Evolutionary conservation across 2,888 invertebrate genomes (phyloP).

Genomic region (Cerceris ruficornis): DNA sequence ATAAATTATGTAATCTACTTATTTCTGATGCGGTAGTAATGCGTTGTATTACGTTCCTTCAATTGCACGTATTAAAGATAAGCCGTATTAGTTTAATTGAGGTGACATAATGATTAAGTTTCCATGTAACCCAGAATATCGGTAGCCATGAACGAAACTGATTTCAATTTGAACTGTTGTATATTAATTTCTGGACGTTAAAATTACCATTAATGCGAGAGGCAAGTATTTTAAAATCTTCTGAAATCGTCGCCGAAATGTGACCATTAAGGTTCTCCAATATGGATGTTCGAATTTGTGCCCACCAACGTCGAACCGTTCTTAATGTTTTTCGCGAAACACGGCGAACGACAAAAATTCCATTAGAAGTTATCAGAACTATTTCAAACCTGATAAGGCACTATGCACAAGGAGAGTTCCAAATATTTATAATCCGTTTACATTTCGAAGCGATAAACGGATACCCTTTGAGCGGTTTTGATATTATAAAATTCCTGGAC

Average conservation of each 20-base stretch:
- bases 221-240: background rate
- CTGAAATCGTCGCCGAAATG: constrained; percentile 4
- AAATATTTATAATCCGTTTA: constrained; percentile 26
- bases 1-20: too few species aligned
- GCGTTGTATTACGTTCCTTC: too few species aligned
- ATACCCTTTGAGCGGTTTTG: background rate
- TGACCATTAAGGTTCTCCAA: constrained; percentile 19
- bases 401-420: constrained; percentile 23
- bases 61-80: too few species aligned
- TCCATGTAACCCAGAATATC: too few species aligned
- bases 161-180: too few species aligned
- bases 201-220: too few species aligned
- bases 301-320: constrained; percentile 27
- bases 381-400: constrained; percentile 47
- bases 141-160: too few species aligned
- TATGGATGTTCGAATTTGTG: constrained; percentile 17
- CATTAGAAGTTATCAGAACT: constrained; percentile 54
- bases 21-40: too few species aligned
- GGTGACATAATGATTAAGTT: too few species aligned
- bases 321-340: constrained; percentile 25
- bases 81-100: too few species aligned
- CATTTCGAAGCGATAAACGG: background rate
- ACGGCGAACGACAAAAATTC: constrained; percentile 48
- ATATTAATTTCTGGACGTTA: constrained; percentile 26
- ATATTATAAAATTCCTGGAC: too few species aligned